These are phyloP conservation scores for Microctonus aethiopoides DNA, from an alignment of 2,888 invertebrate species.

Conservation along the genomic window DNA sequence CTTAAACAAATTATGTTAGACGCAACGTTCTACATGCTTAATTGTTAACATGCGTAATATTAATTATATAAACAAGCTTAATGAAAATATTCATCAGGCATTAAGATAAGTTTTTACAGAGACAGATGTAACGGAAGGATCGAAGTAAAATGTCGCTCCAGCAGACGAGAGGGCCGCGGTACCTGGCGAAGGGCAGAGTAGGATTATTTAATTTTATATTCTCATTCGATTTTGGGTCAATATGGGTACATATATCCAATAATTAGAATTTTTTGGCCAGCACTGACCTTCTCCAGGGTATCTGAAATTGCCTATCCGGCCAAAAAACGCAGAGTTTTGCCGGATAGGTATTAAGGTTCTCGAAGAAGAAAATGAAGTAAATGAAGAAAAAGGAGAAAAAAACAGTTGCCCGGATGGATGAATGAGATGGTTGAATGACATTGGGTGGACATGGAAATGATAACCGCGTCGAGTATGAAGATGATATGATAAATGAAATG, in stretches of 20 bases:
- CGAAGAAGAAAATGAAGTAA: constrained; percentile 1
- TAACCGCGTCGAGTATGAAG: constrained; percentile 19
- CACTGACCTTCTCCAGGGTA: not conserved
- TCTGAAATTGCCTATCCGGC: constrained; percentile 7
- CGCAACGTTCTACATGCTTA: constrained; percentile 17
- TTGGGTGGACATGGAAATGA: constrained; percentile 23
- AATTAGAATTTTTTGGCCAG: constrained; percentile 1
- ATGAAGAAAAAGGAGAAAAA: constrained; percentile 21
- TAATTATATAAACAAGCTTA: constrained; percentile 37
- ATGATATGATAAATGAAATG: constrained; percentile 21
- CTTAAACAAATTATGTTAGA: constrained; percentile 7
- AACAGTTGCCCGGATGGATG: constrained; percentile 20
- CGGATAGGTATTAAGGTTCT: not conserved
- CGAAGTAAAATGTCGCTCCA: constrained; percentile 4
- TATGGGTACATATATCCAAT: not conserved
- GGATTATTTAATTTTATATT: constrained; percentile 5
- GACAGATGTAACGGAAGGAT: constrained; percentile 65
- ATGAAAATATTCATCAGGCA: constrained; percentile 38
- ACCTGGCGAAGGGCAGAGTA: not conserved
- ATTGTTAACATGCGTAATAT: constrained; percentile 33
- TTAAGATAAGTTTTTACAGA: constrained; percentile 59
- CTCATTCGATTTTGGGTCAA: not conserved
- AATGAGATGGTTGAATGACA: too few species aligned
- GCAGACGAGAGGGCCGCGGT: constrained; percentile 3
- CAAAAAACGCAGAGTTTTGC: not conserved